Evolutionary conservation across 2,113 vertebrate species (phyloP).

Genomic region (Aspidoscelis tigris): DNA sequence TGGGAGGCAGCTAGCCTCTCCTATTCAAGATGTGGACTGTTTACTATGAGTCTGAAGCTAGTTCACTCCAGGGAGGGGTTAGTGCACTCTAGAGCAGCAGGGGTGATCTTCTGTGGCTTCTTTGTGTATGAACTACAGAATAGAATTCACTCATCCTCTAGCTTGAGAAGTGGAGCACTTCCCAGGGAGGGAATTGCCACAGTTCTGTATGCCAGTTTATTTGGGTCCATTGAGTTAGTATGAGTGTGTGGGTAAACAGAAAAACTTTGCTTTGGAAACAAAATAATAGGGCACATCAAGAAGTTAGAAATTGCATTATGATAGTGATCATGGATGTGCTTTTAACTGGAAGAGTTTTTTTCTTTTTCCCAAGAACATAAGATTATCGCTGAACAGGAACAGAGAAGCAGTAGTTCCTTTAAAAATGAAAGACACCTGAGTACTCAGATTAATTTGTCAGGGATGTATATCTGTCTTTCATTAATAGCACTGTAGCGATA

Average conservation of each 20-base stretch:
- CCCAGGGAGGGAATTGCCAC: too few species aligned
- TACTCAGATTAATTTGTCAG: constrained; percentile 10
- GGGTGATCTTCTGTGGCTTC: background rate
- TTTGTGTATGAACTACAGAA: background rate
- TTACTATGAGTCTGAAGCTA: too few species aligned
- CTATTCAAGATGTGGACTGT: too few species aligned
- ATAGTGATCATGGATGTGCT: background rate
- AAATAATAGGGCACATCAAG: background rate
- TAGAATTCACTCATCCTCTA: background rate
- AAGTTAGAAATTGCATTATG: background rate
- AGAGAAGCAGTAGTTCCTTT: background rate
- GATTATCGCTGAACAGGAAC: background rate
- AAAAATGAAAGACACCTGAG: background rate
- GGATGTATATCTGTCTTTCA: background rate
- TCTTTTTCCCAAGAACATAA: background rate
- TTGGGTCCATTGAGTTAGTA: background rate
- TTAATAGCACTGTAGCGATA: background rate
- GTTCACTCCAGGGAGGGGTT: too few species aligned
- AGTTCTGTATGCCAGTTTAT: background rate
- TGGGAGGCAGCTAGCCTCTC: too few species aligned
- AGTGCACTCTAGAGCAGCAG: too few species aligned
- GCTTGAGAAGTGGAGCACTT: background rate
- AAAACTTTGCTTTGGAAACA: background rate
- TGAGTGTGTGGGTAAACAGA: too few species aligned
- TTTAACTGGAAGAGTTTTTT: background rate